Base-by-base conservation (phyloP, 2,888 invertebrate species). In the Nasonovia ribisnigri region DNA sequence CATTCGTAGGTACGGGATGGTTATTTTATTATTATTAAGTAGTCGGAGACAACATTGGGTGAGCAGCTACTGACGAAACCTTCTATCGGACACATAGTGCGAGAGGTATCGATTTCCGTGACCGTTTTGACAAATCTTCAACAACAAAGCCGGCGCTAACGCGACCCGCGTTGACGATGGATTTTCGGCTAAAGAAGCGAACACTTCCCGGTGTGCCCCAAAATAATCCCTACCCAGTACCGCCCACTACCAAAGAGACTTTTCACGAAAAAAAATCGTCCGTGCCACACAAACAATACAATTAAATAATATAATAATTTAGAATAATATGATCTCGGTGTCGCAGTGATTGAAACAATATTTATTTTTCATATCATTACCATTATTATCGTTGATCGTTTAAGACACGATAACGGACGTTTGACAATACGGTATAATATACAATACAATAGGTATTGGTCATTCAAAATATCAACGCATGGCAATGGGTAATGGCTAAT, bases 81-180 rank as follows among this genome's bases (percentile, higher is more conserved):
- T 89, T 60, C 16, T 1, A 43, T 46, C 13, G 60, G 89, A 60
- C 60, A 43, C 43, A 48, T 16, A 13, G 57, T 48, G 89, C 20
- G 77, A 46, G 26, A 60, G 46, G 60, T 89, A 89, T 89, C 89
- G 89, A 89, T 89, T 89, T 89, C 60, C 60, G 43, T 29, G 60
- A 43, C 29, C 60, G 46, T 89, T 89, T 89, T 89, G 46, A 89
- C 60, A 60, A 89, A 89, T 89, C 89, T 60, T 60, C 10, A 54
- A 36, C 77, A 77, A 54, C 51, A 11, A 43, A 54, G 54, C 54
- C 26, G 16, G 26, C 48, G 60, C 89, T 60, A 89, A 89, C 46
- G 43, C 77, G 8, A 42, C 43, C 89, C n/a, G 24, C 10, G 20
- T 77, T 20, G 57, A 13, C 11, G 57, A 88, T 26, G 88, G 42